Evolutionary conservation across 2,113 vertebrate genomes (phyloP), one percentile per base, ranked within the genome.

Genomic region (Sylvicapra grimmia): DNA sequence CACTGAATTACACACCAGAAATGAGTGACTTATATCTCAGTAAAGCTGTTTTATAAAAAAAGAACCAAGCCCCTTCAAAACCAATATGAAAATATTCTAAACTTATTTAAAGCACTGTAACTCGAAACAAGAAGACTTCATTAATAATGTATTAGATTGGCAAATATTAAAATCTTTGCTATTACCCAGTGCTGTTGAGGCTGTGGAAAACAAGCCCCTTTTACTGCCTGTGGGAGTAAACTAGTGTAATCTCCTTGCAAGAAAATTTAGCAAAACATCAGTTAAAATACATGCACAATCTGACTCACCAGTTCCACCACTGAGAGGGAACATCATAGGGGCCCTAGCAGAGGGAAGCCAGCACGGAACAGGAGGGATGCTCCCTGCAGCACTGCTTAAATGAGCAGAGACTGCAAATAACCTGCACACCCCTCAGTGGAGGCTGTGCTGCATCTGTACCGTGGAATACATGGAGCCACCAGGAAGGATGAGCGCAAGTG

Each of bases 81-180:
- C 11, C 27, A 63, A 23, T 13, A 85, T 79, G 65, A 86, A 89
- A 97, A 86, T 58, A 89, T 9, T 51, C 56, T 77, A 65, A 61
- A 75, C 31, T 82, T 19, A 59, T 14, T 79, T n/a, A 27, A 53
- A 87, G 29, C 36, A 61, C 68, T 68, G 3, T 59, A 91, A 75
- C 9, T 88, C n/a, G 16, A 25, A 75, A 54, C 0, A 2, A 49
- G 1, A 44, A 87, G 65, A 58, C 21, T 68, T 94, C 63, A n/a
- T 84, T 3, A 88, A 72, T 93, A 47, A 65, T 3, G 8, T 51
- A 56, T 89, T 40, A 33, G 25, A 59, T 18, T 68, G 65, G 59
- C 58, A 63, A 36, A 68, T 59, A 54, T n/a, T 40, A 47, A 51
- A 90, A 33, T 51, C 44, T 13, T 65, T 15, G 6, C 63, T n/a